Evolutionary conservation across 2,113 vertebrate species (phyloP).

Genomic region (Corythaixoides concolor): DNA sequence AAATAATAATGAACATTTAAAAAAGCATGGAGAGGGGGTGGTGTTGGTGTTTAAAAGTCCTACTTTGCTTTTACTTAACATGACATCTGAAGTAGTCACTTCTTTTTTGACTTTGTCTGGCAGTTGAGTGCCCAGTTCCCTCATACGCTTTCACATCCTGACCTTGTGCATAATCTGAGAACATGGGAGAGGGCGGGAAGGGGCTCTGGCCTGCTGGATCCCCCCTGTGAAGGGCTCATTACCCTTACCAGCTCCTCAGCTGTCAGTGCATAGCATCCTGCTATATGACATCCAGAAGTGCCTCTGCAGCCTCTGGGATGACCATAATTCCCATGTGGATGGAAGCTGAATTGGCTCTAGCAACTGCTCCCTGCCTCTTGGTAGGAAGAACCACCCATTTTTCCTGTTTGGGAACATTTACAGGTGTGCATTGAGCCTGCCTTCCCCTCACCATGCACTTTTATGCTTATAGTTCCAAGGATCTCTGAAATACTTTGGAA

Average conservation of each 20-base stretch:
- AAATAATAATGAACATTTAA: background rate
- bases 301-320: background rate
- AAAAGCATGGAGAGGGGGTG: too few species aligned
- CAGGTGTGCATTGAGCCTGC: background rate
- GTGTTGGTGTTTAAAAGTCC: background rate
- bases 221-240: background rate
- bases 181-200: background rate
- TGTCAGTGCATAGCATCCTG: background rate
- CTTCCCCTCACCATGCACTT: background rate
- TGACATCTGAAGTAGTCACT: background rate
- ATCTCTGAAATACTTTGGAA: background rate
- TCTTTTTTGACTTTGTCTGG: background rate
- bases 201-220: background rate
- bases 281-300: background rate
- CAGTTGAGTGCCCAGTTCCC: background rate
- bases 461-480: background rate
- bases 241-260: background rate
- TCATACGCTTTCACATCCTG: background rate
- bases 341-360: background rate
- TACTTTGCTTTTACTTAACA: background rate
- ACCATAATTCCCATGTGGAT: background rate
- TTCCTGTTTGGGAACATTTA: background rate
- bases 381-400: background rate
- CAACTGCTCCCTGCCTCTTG: background rate
- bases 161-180: background rate